A percentile compares a stretch with the other conserved stretches of the same genome.
Evolutionary conservation across 2,797 vertebrate genomes (phyloP).

Genomic region (Darevskia mixta): DNA sequence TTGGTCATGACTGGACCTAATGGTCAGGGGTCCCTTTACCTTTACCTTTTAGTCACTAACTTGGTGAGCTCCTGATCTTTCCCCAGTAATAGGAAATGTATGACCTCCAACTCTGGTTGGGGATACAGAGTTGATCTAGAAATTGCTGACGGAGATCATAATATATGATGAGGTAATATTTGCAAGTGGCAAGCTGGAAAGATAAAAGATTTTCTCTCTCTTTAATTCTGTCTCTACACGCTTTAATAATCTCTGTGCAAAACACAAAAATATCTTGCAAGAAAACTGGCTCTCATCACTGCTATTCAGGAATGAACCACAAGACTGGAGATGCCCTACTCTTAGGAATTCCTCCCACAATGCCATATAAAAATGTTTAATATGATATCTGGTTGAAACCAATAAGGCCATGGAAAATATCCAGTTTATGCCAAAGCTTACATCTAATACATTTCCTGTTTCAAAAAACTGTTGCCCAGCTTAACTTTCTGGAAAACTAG

Average conservation of each 20-base stretch:
- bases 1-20: too few species aligned
- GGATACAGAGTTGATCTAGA: too few species aligned
- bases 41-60: too few species aligned
- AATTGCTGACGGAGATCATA: too few species aligned
- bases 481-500: not conserved
- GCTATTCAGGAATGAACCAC: not conserved
- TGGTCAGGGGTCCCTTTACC: too few species aligned
- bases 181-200: not conserved
- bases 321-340: not conserved
- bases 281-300: not conserved
- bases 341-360: not conserved
- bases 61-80: too few species aligned
- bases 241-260: not conserved
- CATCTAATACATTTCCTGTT: constrained; percentile 12
- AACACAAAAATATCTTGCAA: not conserved
- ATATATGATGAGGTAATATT: not conserved
- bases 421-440: not conserved
- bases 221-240: not conserved
- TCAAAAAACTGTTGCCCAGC: not conserved
- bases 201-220: not conserved
- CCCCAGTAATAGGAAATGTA: too few species aligned
- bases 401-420: too few species aligned
- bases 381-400: not conserved
- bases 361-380: constrained; percentile 8
- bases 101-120: too few species aligned